Conservation (phyloP, 2,797 vertebrate species). For the Masticophis lateralis region DNA sequence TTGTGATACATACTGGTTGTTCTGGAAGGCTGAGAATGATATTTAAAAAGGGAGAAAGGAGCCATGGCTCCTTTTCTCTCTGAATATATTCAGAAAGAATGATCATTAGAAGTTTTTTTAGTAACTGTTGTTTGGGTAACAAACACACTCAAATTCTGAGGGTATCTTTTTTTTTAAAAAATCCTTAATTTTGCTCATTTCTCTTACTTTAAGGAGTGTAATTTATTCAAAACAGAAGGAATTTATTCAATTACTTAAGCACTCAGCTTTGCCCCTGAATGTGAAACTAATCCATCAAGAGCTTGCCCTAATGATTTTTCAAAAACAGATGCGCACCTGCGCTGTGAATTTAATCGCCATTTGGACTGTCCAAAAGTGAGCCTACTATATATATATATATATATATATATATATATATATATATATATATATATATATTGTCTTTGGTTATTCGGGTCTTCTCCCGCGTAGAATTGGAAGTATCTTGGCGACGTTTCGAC, state of each 20-base stretch:
- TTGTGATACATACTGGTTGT: conserved; percentile 44
- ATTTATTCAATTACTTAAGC: neutral
- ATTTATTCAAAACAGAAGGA: neutral
- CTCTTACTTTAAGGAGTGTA: neutral
- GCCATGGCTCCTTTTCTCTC: conserved; percentile 2
- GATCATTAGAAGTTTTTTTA: neutral
- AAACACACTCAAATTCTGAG: neutral
- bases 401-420: too few relatives aligned
- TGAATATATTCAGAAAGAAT: conserved; percentile 22
- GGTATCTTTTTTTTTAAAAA: neutral
- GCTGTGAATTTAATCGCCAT: neutral
- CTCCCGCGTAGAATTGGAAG: too few relatives aligned
- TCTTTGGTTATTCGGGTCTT: too few relatives aligned
- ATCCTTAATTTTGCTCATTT: neutral
- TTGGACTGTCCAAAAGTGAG: neutral
- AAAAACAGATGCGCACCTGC: conserved; percentile 2
- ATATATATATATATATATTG: too few relatives aligned
- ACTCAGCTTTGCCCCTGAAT: neutral
- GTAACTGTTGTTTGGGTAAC: neutral
- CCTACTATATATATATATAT: too few relatives aligned
- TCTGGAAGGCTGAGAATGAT: conserved; percentile 50
- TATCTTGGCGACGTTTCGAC: too few relatives aligned
- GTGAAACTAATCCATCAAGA: conserved; percentile 1
- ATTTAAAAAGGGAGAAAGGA: conserved; percentile 53
- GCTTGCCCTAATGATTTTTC: conserved; percentile 19